Conservation (phyloP, 2,888 invertebrate species). For the Harpalus rubripes region DNA sequence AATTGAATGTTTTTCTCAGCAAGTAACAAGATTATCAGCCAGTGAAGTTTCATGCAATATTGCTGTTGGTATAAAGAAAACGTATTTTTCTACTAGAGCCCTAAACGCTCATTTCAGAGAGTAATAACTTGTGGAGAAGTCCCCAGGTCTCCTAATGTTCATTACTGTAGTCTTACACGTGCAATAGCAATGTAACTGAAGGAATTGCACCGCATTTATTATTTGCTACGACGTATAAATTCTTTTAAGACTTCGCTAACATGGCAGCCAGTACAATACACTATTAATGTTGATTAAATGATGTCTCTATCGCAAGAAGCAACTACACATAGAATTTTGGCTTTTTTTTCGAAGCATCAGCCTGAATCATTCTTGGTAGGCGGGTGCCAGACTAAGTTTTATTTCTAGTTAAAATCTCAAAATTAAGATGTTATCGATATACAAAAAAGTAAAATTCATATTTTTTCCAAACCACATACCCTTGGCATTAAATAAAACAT, state of each 20-base stretch:
- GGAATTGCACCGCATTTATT: slow-evolving; percentile 36
- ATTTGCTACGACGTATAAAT: slow-evolving; percentile 24
- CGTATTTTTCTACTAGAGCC: slow-evolving; percentile 8
- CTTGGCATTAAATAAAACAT: no score
- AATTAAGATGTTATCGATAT: no score
- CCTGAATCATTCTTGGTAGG: no score
- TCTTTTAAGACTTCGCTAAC: slow-evolving; percentile 9
- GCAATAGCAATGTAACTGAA: slow-evolving; percentile 19
- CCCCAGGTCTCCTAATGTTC: slow-evolving; percentile 48
- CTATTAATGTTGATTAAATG: not conserved
- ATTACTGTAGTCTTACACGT: slow-evolving; percentile 40
- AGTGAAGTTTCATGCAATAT: no score
- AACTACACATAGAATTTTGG: no score
- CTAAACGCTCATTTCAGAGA: slow-evolving; percentile 37
- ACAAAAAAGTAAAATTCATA: no score
- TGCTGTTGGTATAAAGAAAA: not conserved
- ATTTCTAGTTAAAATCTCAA: no score
- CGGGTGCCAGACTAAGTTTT: no score
- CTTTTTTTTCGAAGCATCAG: no score
- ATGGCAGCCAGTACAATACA: not conserved
- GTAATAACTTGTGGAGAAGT: slow-evolving; percentile 48
- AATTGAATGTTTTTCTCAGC: no score
- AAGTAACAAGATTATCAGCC: no score
- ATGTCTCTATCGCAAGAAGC: not conserved
- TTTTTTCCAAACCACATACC: no score